A percentile compares a stretch with the other conserved stretches of the same genome.
Conservation (phyloP, 1,140 invertebrate species). For the Drosophila prosaltans region DNA sequence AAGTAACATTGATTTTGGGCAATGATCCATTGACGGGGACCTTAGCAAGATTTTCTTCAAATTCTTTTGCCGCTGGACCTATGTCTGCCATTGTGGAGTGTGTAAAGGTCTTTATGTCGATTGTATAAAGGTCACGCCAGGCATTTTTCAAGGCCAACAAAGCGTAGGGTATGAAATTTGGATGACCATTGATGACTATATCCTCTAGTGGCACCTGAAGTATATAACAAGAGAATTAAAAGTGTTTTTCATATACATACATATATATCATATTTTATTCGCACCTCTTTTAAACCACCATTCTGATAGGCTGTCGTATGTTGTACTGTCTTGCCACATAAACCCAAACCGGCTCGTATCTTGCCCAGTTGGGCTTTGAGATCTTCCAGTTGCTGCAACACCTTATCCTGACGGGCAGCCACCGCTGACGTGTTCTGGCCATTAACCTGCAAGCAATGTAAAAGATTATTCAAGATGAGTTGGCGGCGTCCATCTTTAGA, state of each 20-base stretch:
- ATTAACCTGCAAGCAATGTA: conserved; percentile 41
- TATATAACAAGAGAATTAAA: not conserved
- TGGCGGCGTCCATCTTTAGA: conserved; percentile 7
- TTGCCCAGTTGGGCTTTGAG: conserved; percentile 66
- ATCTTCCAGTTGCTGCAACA: conserved; percentile 74
- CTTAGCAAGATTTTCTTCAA: conserved; percentile 68
- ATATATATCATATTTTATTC: not conserved
- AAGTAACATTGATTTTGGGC: conserved; percentile 73
- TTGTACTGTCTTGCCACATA: conserved; percentile 69
- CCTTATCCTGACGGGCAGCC: conserved; percentile 64
- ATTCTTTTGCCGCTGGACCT: conserved; percentile 66
- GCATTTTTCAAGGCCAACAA: conserved; percentile 78
- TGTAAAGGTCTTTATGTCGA: conserved; percentile 78
- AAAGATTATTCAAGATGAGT: conserved; percentile 13
- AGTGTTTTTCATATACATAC: too few species aligned
- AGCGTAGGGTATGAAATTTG: conserved; percentile 82
- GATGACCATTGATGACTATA: conserved; percentile 80
- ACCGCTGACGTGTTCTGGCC: conserved; percentile 48
- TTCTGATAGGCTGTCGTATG: conserved; percentile 60
- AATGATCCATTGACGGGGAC: conserved; percentile 45
- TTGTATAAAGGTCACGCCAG: conserved; percentile 70
- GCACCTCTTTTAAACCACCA: conserved; percentile 71
- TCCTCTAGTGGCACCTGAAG: conserved; percentile 73
- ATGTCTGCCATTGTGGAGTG: conserved; percentile 81
- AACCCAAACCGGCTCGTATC: conserved; percentile 64